A percentile compares a stretch with the other conserved stretches of the same genome.
Evolutionary conservation across 2,113 vertebrate species (phyloP).

Genomic region (Cranoglanis bouderius): DNA sequence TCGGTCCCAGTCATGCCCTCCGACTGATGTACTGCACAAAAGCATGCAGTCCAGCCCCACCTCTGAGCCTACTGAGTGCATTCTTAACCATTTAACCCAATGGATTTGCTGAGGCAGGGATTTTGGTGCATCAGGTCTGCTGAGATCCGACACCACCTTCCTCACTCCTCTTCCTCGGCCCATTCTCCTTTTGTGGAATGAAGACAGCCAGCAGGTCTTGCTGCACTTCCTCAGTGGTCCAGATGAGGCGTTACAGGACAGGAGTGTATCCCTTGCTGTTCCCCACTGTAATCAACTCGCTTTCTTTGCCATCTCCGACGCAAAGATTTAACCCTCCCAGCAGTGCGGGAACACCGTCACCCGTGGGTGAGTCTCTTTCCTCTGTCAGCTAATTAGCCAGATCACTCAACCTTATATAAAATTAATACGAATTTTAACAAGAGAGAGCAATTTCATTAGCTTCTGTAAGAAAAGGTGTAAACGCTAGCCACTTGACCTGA

Average conservation of each 20-base stretch:
- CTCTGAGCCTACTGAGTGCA: neutral
- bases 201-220: slow-evolving; percentile 87
- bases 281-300: slow-evolving; percentile 87
- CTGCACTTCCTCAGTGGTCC: slow-evolving; percentile 83
- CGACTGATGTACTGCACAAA: neutral
- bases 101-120: slow-evolving; percentile 60
- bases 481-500: neutral
- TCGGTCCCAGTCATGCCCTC: neutral
- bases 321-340: slow-evolving; percentile 80
- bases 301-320: slow-evolving; percentile 78
- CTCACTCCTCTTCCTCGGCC: slow-evolving; percentile 50
- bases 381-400: too few species aligned
- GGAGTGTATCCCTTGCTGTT: slow-evolving; percentile 87
- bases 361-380: slow-evolving; percentile 82
- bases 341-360: slow-evolving; percentile 85
- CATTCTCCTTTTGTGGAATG: slow-evolving; percentile 63
- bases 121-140: slow-evolving; percentile 7
- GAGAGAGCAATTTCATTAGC: neutral
- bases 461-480: neutral
- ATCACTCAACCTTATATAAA: neutral
- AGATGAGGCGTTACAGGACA: slow-evolving; percentile 88
- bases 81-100: slow-evolving; percentile 51
- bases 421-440: neutral
- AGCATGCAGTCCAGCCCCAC: neutral
- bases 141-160: slow-evolving; percentile 27